These are phyloP conservation scores for Nematopogon swammerdamellus DNA, from an alignment of 2,888 invertebrate species.

Conservation along the genomic window DNA sequence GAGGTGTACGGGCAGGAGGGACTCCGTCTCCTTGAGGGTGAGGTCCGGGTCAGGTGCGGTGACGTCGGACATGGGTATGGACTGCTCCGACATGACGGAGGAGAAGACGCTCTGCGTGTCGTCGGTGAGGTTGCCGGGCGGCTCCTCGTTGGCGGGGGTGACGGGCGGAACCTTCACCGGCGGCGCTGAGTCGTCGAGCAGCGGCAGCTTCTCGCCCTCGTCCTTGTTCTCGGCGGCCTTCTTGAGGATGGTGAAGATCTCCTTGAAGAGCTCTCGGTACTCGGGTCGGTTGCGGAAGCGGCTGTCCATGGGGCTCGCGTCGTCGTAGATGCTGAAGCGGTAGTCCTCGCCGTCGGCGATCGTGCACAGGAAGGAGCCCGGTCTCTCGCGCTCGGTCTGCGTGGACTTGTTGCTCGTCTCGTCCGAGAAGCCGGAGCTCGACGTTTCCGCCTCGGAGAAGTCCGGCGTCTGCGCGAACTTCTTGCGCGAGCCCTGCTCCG, in stretches of 20 bases:
- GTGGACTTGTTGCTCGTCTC: slow-evolving; percentile 81
- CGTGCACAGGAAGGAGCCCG: slow-evolving; percentile 80
- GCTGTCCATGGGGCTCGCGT: slow-evolving; percentile 75
- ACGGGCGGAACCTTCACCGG: slow-evolving; percentile 63
- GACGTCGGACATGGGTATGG: slow-evolving; percentile 66
- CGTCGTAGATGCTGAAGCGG: slow-evolving; percentile 81
- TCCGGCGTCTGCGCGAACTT: slow-evolving; percentile 73
- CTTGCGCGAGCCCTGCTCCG: slow-evolving; percentile 39
- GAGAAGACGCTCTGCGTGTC: slow-evolving; percentile 74
- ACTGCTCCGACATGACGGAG: slow-evolving; percentile 70
- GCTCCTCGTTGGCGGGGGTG: slow-evolving; percentile 64
- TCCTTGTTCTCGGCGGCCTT: slow-evolving; percentile 82
- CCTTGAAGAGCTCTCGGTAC: slow-evolving; percentile 76
- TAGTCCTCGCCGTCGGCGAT: slow-evolving; percentile 85
- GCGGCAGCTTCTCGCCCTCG: slow-evolving; percentile 71
- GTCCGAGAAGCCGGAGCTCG: slow-evolving; percentile 80
- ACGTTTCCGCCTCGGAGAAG: slow-evolving; percentile 83
- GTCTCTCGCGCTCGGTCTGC: slow-evolving; percentile 73
- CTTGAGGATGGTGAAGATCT: slow-evolving; percentile 79
- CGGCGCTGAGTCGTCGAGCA: slow-evolving; percentile 62
- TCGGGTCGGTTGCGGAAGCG: slow-evolving; percentile 81
- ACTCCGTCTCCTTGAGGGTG: slow-evolving; percentile 49
- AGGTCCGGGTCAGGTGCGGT: slow-evolving; percentile 50
- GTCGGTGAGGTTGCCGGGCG: slow-evolving; percentile 64
- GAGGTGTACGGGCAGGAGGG: slow-evolving; percentile 19